Conservation (phyloP, 2,888 invertebrate genomes). For the Onchidella celtica region DNA sequence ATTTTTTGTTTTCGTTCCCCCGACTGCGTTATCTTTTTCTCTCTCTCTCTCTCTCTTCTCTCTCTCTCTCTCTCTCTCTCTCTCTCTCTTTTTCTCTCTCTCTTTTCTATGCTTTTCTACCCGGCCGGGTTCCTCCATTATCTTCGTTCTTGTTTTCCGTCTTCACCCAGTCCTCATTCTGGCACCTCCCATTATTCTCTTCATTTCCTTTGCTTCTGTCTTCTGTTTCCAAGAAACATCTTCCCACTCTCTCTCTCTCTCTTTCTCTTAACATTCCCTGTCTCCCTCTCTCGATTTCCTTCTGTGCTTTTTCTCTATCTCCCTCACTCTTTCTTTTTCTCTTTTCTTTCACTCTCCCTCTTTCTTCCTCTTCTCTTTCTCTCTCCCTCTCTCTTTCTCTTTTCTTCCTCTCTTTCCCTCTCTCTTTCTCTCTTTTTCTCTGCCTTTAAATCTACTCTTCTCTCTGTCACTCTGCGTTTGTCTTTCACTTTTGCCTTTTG, state of each 20-base stretch:
- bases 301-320: background rate
- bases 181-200: background rate
- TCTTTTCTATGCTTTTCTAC: background rate
- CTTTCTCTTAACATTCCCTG: background rate
- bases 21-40: too few relatives aligned
- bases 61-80: background rate
- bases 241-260: constrained; percentile 1
- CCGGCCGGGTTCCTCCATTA: background rate
- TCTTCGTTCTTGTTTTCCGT: background rate
- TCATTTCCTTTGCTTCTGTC: too few relatives aligned
- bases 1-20: too few relatives aligned
- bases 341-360: background rate
- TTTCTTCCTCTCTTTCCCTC: background rate
- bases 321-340: background rate
- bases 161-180: background rate
- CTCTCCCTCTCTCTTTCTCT: background rate
- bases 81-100: background rate
- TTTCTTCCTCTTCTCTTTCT: constrained; percentile 12
- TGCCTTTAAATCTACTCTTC: background rate
- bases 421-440: background rate
- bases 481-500: too few relatives aligned
- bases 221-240: too few relatives aligned
- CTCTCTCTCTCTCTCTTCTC: too few relatives aligned
- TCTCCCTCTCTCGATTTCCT: background rate
- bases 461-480: too few relatives aligned